These are phyloP conservation scores for Syngnathus floridae DNA, from an alignment of 2,113 vertebrate species.

Conservation along the genomic window DNA sequence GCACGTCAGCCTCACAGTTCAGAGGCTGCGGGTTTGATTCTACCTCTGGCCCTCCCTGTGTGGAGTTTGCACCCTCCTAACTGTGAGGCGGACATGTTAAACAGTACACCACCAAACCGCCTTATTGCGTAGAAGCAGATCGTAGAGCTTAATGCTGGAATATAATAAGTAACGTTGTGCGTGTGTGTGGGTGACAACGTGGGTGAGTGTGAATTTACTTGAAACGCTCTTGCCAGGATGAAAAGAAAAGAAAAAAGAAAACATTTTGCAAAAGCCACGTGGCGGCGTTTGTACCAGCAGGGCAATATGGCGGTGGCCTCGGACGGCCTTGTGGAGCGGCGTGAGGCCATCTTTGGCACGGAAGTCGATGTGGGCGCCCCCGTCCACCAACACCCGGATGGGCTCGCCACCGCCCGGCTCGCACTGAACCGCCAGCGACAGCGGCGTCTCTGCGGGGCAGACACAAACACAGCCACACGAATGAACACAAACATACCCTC, in stretches of 20 bases:
- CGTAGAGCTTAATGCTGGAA: neutral
- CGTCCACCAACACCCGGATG: slow-evolving; percentile 82
- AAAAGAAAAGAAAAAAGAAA: neutral
- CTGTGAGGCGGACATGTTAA: too few species aligned
- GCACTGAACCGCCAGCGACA: slow-evolving; percentile 84
- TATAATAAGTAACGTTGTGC: slow-evolving; percentile 10
- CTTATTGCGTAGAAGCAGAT: neutral
- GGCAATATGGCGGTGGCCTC: slow-evolving; percentile 81
- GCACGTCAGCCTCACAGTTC: too few species aligned
- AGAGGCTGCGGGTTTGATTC: too few species aligned
- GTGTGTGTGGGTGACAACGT: slow-evolving; percentile 17
- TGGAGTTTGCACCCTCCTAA: too few species aligned
- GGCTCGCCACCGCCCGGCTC: slow-evolving; percentile 79
- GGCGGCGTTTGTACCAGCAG: slow-evolving; percentile 73
- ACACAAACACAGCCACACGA: too few species aligned
- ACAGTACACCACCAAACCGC: too few species aligned
- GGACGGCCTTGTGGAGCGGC: slow-evolving; percentile 84
- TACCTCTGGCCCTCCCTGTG: too few species aligned
- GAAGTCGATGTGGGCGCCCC: slow-evolving; percentile 89
- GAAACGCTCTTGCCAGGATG: neutral
- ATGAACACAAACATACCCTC: neutral
- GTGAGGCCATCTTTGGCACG: slow-evolving; percentile 88
- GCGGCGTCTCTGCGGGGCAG: slow-evolving; percentile 77
- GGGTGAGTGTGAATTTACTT: slow-evolving; percentile 15
- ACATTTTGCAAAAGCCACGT: neutral